Evolutionary conservation across 2,888 invertebrate species (phyloP).

Genomic region (Gastrophysa polygoni): DNA sequence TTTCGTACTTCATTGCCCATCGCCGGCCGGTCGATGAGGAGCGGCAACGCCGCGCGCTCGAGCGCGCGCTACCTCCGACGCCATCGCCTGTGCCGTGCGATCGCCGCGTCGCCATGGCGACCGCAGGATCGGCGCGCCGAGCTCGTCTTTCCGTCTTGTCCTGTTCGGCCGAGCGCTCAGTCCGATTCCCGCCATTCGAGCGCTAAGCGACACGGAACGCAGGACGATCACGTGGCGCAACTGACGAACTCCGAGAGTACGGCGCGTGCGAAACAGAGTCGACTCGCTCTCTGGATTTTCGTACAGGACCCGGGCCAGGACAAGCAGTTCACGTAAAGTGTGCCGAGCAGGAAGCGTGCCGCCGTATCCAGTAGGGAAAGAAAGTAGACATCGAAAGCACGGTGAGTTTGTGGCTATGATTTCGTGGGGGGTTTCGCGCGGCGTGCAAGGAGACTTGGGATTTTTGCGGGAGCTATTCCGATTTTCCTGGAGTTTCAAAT

Average conservation of each 20-base stretch:
- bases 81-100: conserved; percentile 53
- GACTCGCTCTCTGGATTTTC: not conserved
- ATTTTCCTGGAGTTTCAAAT: too few species aligned
- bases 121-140: conserved; percentile 48
- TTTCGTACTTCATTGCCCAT: too few species aligned
- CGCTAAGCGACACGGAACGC: conserved; percentile 46
- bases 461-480: too few species aligned
- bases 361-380: not conserved
- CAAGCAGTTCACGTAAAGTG: too few species aligned
- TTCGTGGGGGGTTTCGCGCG: too few species aligned
- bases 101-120: conserved; percentile 57
- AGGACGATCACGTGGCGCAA: conserved; percentile 47
- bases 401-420: not conserved
- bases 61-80: conserved; percentile 43
- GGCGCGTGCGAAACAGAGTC: conserved; percentile 54
- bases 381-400: not conserved
- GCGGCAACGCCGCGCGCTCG: conserved; percentile 21
- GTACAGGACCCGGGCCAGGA: too few species aligned
- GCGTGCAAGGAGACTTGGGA: too few species aligned
- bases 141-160: conserved; percentile 15
- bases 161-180: too few species aligned
- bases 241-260: conserved; percentile 33
- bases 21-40: not conserved
- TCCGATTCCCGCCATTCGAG: conserved; percentile 29
- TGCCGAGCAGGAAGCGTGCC: not conserved